Evolutionary conservation across 2,888 invertebrate species (phyloP), one percentile per base, ranked within the genome.

Genomic region (Octonoba sinensis): DNA sequence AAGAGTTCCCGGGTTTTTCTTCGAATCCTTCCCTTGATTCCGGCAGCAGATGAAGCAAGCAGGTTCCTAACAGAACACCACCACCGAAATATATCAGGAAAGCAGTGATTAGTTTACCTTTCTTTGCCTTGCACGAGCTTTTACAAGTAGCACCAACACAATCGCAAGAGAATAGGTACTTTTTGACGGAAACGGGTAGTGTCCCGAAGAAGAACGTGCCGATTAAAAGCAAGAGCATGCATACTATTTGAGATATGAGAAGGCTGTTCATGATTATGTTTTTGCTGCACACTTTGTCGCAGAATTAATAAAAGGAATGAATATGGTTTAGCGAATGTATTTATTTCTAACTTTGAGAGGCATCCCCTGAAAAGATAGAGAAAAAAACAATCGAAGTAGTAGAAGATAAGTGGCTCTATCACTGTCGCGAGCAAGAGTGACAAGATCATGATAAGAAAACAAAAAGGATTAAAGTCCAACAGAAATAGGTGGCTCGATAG

Each of bases 51-150:
- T 95, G 95, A 85, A 94, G 88, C 87, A 95, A 94, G 4, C 94
- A 94, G 2, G 95, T 95, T 84, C 93, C 92, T 54, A 95, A 89
- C 20, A 95, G 89, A 0, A 95, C 95, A 13, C 95, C 95, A n/a
- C 95, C 95, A 18, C 95, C 95, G 85, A 95, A 93, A n/a, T 93
- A 93, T 24, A 95, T 84, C 18, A 83, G 65, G 22, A 83, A 79
- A n/a, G 83, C 59, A 13, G 75, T 79, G 13, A 71, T 67, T 3
- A 69, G 6, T 59, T 74, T 78, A 27, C 73, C 79, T n/a, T 16
- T 74, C 13, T 66, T 60, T 15, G 81, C 67, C 1, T 49, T 49
- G 20, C 81, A 81, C 8, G 27, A 20, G 11, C 16, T 13, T 6
- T 74, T 62, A 12, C 81, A 81, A 4, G 27, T 46, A 0, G 20